Evolutionary conservation across 2,797 vertebrate species (phyloP).

Genomic region (Bradypus variegatus): DNA sequence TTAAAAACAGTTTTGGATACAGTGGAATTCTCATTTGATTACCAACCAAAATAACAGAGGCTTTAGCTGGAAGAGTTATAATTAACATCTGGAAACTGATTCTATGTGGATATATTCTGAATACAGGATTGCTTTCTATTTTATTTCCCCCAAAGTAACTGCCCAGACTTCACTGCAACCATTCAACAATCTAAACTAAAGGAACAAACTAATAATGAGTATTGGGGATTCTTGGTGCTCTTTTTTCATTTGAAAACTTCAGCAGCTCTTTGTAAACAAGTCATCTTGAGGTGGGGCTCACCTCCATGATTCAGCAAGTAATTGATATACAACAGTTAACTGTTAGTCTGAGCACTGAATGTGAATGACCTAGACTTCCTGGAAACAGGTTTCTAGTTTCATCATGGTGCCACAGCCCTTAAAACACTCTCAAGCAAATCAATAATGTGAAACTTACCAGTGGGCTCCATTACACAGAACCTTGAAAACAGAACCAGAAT

Average conservation of each 20-base stretch:
- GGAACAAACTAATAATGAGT: background rate
- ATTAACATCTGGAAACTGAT: background rate
- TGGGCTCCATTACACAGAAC: background rate
- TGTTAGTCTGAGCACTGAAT: background rate
- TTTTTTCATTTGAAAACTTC: background rate
- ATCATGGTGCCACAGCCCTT: background rate
- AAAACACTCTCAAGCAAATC: background rate
- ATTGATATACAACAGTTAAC: background rate
- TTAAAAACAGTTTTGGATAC: background rate
- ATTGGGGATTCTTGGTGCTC: background rate
- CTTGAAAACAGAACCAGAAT: background rate
- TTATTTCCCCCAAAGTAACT: background rate
- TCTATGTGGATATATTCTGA: background rate
- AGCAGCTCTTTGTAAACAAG: background rate
- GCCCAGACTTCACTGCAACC: background rate
- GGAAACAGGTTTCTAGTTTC: slow-evolving; percentile 46
- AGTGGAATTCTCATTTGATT: background rate
- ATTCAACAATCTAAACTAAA: slow-evolving; percentile 8
- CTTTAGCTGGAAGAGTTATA: background rate
- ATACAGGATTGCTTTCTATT: background rate
- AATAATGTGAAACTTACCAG: background rate
- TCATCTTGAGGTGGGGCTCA: background rate
- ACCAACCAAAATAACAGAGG: background rate
- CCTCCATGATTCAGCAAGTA: background rate
- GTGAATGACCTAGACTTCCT: slow-evolving; percentile 14